Conservation (phyloP, 2,113 vertebrate genomes). For the Gobiocypris rarus region DNA sequence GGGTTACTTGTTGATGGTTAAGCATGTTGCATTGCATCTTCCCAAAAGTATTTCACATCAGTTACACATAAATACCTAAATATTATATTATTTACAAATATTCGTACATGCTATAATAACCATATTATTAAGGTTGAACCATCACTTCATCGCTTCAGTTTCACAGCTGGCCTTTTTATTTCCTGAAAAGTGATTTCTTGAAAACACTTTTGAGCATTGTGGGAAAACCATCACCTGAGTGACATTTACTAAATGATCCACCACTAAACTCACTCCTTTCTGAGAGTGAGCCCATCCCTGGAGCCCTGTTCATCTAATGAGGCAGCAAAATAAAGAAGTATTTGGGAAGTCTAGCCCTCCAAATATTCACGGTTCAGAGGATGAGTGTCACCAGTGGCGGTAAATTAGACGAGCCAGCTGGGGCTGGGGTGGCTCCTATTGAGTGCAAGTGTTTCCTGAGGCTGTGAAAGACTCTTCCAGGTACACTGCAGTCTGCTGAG, state of each 20-base stretch:
- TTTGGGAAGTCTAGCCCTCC: constrained; percentile 58
- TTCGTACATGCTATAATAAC: not conserved
- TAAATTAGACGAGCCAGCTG: constrained; percentile 64
- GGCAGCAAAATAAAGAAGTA: constrained; percentile 64
- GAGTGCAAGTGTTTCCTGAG: constrained; percentile 39
- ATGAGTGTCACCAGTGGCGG: constrained; percentile 58
- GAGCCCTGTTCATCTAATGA: constrained; percentile 58
- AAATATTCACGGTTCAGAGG: constrained; percentile 63
- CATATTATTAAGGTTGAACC: not conserved
- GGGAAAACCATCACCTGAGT: constrained; percentile 48
- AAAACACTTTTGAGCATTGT: constrained; percentile 35
- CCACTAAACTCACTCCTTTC: constrained; percentile 45
- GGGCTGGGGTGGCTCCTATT: constrained; percentile 27
- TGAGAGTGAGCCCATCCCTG: constrained; percentile 40
- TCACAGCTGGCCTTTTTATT: not conserved
- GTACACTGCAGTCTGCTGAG: constrained; percentile 45
- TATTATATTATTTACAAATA: not conserved
- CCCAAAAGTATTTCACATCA: not conserved
- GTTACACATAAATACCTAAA: not conserved
- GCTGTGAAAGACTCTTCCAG: constrained; percentile 49
- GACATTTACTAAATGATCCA: constrained; percentile 52
- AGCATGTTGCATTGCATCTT: too few relatives aligned
- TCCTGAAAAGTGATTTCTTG: constrained; percentile 17
- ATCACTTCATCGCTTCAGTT: not conserved
- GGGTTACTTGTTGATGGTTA: too few relatives aligned